These are phyloP conservation scores for Nycticryphes semicollaris DNA, from an alignment of 2,113 vertebrate species.

Conservation along the genomic window DNA sequence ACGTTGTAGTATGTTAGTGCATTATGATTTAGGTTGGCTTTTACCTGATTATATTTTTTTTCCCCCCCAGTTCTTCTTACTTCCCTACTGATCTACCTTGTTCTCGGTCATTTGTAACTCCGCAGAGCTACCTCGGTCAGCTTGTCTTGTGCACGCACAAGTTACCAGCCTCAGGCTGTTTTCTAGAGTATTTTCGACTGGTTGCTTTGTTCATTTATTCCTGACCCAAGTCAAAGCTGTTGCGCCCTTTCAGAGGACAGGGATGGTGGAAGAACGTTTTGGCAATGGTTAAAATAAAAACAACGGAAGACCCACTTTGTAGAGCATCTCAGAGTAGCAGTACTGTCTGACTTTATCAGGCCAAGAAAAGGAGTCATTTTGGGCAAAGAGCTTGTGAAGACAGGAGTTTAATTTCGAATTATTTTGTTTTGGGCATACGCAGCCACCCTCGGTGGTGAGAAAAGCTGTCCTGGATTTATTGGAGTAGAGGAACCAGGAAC, in stretches of 20 bases:
- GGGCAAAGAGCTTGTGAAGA: neutral
- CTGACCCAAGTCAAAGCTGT: neutral
- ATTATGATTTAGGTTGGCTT: neutral
- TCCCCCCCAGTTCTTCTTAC: neutral
- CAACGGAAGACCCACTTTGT: neutral
- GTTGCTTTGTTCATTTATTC: neutral
- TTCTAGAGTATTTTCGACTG: rapidly evolving
- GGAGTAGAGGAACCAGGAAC: neutral
- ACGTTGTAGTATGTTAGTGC: neutral
- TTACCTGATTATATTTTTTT: neutral
- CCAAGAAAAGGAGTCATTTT: neutral
- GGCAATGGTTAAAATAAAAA: neutral
- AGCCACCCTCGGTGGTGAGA: neutral
- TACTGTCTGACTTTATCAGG: neutral
- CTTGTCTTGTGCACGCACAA: rapidly evolving
- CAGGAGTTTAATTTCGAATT: neutral
- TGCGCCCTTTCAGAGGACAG: neutral
- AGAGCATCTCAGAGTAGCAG: rapidly evolving
- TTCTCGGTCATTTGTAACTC: neutral
- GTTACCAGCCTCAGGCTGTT: neutral
- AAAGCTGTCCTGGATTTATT: neutral
- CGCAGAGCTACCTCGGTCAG: neutral
- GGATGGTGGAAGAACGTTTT: neutral
- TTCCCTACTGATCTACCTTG: neutral
- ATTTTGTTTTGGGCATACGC: rapidly evolving